A percentile compares a stretch with the other conserved stretches of the same genome.
Conservation (phyloP, 2,113 vertebrate genomes). For the Scytalopus superciliaris region DNA sequence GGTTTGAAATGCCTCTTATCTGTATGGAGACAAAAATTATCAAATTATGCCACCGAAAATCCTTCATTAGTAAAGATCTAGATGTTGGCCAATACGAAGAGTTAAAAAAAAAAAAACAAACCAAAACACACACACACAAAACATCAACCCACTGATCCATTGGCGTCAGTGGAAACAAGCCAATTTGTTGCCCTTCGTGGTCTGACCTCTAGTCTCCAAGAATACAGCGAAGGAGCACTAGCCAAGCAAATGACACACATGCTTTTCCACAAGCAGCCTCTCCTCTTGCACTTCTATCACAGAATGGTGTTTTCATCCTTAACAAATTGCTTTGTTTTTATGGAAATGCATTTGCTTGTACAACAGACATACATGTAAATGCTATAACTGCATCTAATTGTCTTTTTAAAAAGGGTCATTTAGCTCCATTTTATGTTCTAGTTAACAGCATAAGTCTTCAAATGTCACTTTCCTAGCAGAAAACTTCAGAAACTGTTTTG, state of each 20-base stretch:
- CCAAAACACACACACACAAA: neutral
- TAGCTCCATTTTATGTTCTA: neutral
- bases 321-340: neutral
- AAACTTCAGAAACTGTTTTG: neutral
- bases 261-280: neutral
- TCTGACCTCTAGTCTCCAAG: neutral
- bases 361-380: neutral
- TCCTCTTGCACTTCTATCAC: neutral
- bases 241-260: neutral
- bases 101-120: rapidly evolving
- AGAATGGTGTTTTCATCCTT: neutral
- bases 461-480: neutral
- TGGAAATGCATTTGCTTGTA: neutral
- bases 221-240: neutral
- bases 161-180: neutral
- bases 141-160: neutral
- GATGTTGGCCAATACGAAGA: rapidly evolving
- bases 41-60: neutral
- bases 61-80: neutral
- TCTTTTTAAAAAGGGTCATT: neutral
- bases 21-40: neutral
- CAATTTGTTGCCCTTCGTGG: neutral
- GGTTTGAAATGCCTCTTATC: neutral
- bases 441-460: neutral
- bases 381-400: neutral